These are phyloP conservation scores for Apodemia zela DNA, from an alignment of 2,888 invertebrate species.

Conservation along the genomic window DNA sequence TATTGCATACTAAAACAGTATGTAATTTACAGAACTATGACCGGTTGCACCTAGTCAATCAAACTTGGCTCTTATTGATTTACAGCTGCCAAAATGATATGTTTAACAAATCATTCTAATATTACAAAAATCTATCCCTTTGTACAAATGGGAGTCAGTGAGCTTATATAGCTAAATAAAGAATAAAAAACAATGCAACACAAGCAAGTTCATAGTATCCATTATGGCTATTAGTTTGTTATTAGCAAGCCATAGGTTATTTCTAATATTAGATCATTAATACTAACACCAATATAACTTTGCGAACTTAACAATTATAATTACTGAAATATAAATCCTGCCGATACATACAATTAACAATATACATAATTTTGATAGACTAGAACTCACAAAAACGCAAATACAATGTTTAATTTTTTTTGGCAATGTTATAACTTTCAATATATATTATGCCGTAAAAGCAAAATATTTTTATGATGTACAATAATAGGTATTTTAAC, in stretches of 20 bases:
- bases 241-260: slow-evolving; percentile 77
- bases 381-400: slow-evolving; percentile 69
- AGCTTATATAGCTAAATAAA: slow-evolving; percentile 38
- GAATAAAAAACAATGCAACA: slow-evolving; percentile 73
- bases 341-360: slow-evolving; percentile 40
- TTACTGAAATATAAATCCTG: slow-evolving; percentile 25
- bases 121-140: slow-evolving; percentile 33
- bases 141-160: slow-evolving; percentile 29
- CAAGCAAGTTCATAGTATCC: slow-evolving; percentile 71
- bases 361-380: slow-evolving; percentile 72
- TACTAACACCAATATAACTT: slow-evolving; percentile 63
- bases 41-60: slow-evolving; percentile 42
- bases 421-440: slow-evolving; percentile 46
- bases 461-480: slow-evolving; percentile 39
- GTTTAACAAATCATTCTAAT: slow-evolving; percentile 31
- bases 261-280: slow-evolving; percentile 73
- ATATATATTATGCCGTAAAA: slow-evolving; percentile 40
- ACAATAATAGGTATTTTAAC: slow-evolving; percentile 31
- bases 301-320: slow-evolving; percentile 38
- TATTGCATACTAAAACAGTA: slow-evolving; percentile 62
- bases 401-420: slow-evolving; percentile 47
- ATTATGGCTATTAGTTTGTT: slow-evolving; percentile 76
- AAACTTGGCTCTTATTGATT: slow-evolving; percentile 21
- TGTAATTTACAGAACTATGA: slow-evolving; percentile 57
- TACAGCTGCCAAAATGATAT: slow-evolving; percentile 34